These are phyloP conservation scores for Troides aeacus DNA, from an alignment of 2,888 invertebrate genomes.

Conservation along the genomic window DNA sequence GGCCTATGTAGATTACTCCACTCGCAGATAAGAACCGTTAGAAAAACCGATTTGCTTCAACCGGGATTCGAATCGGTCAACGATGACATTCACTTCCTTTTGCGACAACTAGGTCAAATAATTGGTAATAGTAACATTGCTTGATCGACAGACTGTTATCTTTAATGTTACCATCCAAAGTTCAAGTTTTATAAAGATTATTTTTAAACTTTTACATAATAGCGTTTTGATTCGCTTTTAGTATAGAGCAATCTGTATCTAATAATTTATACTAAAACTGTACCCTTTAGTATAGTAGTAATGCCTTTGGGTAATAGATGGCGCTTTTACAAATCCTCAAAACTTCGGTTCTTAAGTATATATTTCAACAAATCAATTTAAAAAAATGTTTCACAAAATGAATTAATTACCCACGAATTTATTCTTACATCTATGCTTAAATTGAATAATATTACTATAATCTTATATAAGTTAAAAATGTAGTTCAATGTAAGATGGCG, in stretches of 20 bases:
- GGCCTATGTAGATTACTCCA: too few relatives aligned
- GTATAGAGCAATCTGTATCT: constrained; percentile 8
- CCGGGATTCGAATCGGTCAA: constrained; percentile 12
- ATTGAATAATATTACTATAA: too few relatives aligned
- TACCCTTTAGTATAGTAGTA: neutral
- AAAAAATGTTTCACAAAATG: too few relatives aligned
- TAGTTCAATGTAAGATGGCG: constrained; percentile 1
- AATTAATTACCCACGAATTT: too few relatives aligned
- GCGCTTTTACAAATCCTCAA: neutral
- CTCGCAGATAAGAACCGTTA: too few relatives aligned
- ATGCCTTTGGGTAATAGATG: constrained; percentile 15
- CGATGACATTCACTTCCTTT: constrained; percentile 8
- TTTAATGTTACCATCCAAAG: neutral
- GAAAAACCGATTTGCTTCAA: neutral
- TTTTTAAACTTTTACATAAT: neutral
- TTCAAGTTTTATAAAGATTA: too few relatives aligned
- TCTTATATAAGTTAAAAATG: too few relatives aligned
- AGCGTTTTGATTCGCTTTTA: neutral
- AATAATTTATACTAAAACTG: neutral
- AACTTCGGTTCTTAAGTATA: neutral
- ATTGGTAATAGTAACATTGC: neutral
- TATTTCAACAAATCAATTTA: too few relatives aligned
- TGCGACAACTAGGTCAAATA: constrained; percentile 10
- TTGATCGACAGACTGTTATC: neutral
- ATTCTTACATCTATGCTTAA: too few relatives aligned